Base-by-base conservation (phyloP, 2,113 vertebrate genomes). In the Siphamia tubifer region DNA sequence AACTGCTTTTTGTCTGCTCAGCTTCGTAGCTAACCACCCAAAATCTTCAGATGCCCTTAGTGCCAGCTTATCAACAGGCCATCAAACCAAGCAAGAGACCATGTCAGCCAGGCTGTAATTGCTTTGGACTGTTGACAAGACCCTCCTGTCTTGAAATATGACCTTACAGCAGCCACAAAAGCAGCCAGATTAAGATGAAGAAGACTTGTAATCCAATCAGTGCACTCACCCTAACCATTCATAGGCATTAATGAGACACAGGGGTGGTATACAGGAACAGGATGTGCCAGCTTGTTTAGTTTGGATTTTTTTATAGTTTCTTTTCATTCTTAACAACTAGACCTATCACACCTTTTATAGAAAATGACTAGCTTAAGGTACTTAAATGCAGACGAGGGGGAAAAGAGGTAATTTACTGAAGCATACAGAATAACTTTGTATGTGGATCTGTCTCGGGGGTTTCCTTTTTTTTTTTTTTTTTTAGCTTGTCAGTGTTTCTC, bases 401-500 rank as follows among this genome's bases (percentile, higher is more conserved):
- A 44, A 65, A 23, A 8, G 20, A 43, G 63, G 39, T 44, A 67
- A 72, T 79, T 73, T 79, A 56, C 51, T 56, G 25, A 43, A 17
- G 20, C 25, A 45, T 63, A 71, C 64, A 48, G 36, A 70, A 51
- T 67, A 65, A 75, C 40, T 45, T 1, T 64, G 13, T 68, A 17
- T 63, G 28, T 68, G 20, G 55, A 36, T 66, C 4, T 79, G 38
- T 81, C 32, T 60, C 0, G 83, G 85, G 77, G 80, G 13, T 77
- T 83, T 75, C 74, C 77, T 72, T 19, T n/a, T n/a, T n/a, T n/a
- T n/a, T n/a, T n/a, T n/a, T n/a, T n/a, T n/a, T n/a, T n/a, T 47
- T 75, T 81, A 99, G 97, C 94, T 25, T 99, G 97, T 85, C 96
- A 98, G 87, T 99, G 97, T 82, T 94, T 98, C 34, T 95, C 93